These are phyloP conservation scores for Redunca redunca DNA, from an alignment of 2,113 vertebrate species.

Conservation along the genomic window DNA sequence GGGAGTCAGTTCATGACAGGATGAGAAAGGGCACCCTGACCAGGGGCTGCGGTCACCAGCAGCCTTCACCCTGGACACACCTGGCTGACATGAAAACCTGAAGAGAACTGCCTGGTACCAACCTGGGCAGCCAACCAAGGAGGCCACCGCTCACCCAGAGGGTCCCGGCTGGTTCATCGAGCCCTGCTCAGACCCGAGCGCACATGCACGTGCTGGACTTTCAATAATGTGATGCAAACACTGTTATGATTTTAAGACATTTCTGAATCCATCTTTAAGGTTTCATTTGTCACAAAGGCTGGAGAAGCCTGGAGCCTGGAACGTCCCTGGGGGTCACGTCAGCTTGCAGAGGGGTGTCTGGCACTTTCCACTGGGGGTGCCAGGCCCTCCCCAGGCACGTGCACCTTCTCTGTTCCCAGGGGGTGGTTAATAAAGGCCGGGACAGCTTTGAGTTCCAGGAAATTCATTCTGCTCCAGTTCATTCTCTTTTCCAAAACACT, in stretches of 20 bases:
- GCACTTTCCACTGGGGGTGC: neutral
- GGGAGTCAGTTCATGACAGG: neutral
- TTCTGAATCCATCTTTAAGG: neutral
- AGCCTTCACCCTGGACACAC: accelerated
- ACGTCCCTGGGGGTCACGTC: accelerated
- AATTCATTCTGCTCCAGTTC: neutral
- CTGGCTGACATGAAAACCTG: accelerated
- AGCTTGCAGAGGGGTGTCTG: neutral
- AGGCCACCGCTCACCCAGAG: accelerated
- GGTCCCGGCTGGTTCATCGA: accelerated
- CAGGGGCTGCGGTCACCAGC: neutral
- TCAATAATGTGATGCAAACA: neutral
- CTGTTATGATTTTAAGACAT: neutral
- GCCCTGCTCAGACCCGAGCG: neutral
- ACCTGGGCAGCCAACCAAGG: accelerated
- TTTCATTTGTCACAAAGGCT: neutral
- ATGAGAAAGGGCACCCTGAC: accelerated
- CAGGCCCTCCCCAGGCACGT: accelerated
- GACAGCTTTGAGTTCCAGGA: neutral
- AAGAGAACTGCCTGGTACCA: accelerated
- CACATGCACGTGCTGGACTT: accelerated
- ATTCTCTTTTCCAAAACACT: neutral
- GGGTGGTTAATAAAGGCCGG: neutral
- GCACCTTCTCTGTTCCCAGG: neutral
- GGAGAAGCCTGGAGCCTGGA: neutral